These are phyloP conservation scores for Nothobranchius kuhntae DNA, from an alignment of 2,113 vertebrate species.

Conservation along the genomic window DNA sequence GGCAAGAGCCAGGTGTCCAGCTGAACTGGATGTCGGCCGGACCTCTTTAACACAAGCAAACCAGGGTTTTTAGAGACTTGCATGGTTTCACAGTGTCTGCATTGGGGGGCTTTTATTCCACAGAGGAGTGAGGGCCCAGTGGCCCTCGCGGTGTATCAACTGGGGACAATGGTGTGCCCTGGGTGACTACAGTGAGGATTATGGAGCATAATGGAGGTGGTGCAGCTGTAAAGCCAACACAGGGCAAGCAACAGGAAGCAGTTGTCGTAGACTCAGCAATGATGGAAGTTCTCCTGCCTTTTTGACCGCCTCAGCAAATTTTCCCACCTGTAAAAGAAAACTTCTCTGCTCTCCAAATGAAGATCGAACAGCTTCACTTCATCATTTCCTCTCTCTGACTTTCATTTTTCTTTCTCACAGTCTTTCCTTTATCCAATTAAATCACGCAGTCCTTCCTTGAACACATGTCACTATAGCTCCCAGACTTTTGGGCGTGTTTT, in stretches of 20 bases:
- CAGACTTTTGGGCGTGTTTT: constrained; percentile 5
- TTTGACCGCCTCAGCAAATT: constrained; percentile 83
- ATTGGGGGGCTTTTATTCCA: constrained; percentile 40
- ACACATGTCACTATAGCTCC: constrained; percentile 44
- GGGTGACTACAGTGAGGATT: constrained; percentile 93
- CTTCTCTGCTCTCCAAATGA: neutral
- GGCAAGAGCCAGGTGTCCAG: constrained; percentile 52
- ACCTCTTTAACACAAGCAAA: constrained; percentile 41
- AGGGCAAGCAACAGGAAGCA: constrained; percentile 92
- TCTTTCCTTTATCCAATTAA: constrained; percentile 8
- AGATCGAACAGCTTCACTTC: neutral
- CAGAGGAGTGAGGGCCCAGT: constrained; percentile 75
- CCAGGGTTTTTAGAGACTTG: constrained; percentile 21
- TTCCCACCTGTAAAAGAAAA: neutral
- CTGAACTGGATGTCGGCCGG: constrained; percentile 23
- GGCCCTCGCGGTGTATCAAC: constrained; percentile 83
- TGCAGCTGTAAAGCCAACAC: constrained; percentile 90
- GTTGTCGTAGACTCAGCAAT: constrained; percentile 91
- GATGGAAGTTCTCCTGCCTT: constrained; percentile 80
- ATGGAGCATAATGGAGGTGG: constrained; percentile 88
- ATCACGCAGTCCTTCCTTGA: constrained; percentile 38
- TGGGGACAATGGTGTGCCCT: constrained; percentile 87
- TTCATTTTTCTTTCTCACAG: constrained; percentile 17
- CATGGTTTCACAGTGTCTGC: constrained; percentile 29
- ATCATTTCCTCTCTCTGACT: neutral